phyloP scores from a whole-genome alignment of 2,113 vertebrate genomes.

The Alligator mississippiensis region DNA sequence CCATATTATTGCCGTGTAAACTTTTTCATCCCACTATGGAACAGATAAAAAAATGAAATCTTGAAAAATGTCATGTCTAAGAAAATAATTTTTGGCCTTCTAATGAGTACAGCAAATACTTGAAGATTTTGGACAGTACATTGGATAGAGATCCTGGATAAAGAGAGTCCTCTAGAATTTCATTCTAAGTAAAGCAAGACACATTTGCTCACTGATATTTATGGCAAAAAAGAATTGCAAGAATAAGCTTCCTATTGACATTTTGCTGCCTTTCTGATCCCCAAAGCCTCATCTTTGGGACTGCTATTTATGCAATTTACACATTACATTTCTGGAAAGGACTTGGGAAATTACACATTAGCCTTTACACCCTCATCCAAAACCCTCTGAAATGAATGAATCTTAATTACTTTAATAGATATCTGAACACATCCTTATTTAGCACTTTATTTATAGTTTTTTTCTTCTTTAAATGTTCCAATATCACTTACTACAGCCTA shows the following conservation, averaged over 20 bases:
- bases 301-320: too few species aligned
- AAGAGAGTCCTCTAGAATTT: not conserved
- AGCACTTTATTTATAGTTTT: not conserved
- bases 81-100: too few species aligned
- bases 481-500: not conserved
- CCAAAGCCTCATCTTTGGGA: not conserved
- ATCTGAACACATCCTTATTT: fast-evolving
- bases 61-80: too few species aligned
- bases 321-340: too few species aligned
- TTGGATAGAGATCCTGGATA: not conserved
- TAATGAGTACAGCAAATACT: not conserved
- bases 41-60: not conserved
- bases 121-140: not conserved
- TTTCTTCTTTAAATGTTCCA: not conserved
- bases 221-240: not conserved
- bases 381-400: not conserved
- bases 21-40: not conserved
- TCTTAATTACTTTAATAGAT: not conserved
- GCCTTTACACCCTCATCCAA: not conserved
- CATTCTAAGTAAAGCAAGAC: not conserved
- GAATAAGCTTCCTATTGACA: fast-evolving
- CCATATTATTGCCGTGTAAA: not conserved
- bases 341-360: not conserved
- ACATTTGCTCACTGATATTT: not conserved
- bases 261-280: not conserved